Base-by-base conservation (phyloP, 2,113 vertebrate genomes). In the Anoplopoma fimbria region DNA sequence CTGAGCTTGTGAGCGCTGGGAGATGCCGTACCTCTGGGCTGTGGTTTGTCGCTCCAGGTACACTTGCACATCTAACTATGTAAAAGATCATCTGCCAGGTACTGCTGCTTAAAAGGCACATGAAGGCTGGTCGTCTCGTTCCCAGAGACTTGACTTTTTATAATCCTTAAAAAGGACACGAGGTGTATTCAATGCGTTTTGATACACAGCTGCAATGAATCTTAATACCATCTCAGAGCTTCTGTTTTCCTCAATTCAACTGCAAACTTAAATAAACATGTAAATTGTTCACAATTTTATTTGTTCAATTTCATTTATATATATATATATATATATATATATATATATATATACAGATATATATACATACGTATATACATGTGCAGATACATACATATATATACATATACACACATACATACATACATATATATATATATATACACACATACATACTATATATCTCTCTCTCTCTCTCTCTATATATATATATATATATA, bases 1-100 rank as follows among this genome's bases (percentile, higher is more conserved):
- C 86, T 82, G 82, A 86, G 83, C 77, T 69, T 42, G 60, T 84
- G 81, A 83, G 82, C 88, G 73, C 68, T 62, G 84, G 84, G 78
- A 85, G 73, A 79, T 74, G 49, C 51, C 62, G 72, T 10, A 77
- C 53, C 83, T 81, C 49, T 9, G 64, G 75, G 77, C 79, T 72
- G 53, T 29, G 64, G 78, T 83, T 75, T 76, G 81, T 81, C 73
- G n/a, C 67, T 70, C 13, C 31, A 69, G 29, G 55, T 65, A 58
- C 12, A 57, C 64, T 38, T 49, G 49, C 72, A 89, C 55, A 12
- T 19, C 36, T 27, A 13, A 49, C 49, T 42, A 27, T 25, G 25
- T 27, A 5, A 45, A 77, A 71, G 65, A 80, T 64, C 62, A 51
- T 51, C 60, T 45, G 40, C 60, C 64, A 51, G 42, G 3, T 21